phyloP scores from a whole-genome alignment of 2,797 vertebrate genomes.

The Helicolenus hilgendorfi region DNA sequence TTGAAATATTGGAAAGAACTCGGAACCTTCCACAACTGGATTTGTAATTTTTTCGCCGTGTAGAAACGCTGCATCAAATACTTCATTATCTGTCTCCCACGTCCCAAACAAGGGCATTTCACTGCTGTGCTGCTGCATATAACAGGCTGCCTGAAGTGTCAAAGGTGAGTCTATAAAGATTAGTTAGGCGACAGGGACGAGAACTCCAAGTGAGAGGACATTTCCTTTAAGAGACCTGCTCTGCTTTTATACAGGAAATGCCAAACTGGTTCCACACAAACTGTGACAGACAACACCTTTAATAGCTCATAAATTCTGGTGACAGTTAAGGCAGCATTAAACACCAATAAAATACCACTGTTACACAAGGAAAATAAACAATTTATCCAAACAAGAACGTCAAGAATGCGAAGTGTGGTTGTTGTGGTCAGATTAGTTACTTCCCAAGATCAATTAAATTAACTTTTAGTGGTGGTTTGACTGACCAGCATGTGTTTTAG shows the following conservation, averaged over 20 bases:
- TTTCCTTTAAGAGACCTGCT: slow-evolving; percentile 81
- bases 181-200: slow-evolving; percentile 80
- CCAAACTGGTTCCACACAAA: slow-evolving; percentile 86
- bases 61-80: slow-evolving; percentile 7
- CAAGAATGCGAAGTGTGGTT: slow-evolving; percentile 32
- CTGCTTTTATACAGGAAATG: slow-evolving; percentile 89
- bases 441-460: slow-evolving; percentile 24
- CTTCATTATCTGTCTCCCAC: slow-evolving; percentile 55
- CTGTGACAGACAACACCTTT: slow-evolving; percentile 84
- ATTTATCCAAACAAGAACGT: slow-evolving; percentile 41
- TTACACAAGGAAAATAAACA: slow-evolving; percentile 40
- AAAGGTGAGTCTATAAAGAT: slow-evolving; percentile 87
- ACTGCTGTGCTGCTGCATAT: slow-evolving; percentile 41
- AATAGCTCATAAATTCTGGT: slow-evolving; percentile 81
- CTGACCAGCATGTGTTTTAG: slow-evolving; percentile 27
- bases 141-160: slow-evolving; percentile 72
- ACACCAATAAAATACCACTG: slow-evolving; percentile 56
- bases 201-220: slow-evolving; percentile 75
- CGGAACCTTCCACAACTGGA: slow-evolving; percentile 15
- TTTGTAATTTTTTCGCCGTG: slow-evolving; percentile 16
- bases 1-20: slow-evolving; percentile 60
- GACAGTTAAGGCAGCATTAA: slow-evolving; percentile 69
- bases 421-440: background rate
- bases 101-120: slow-evolving; percentile 68
- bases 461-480: slow-evolving; percentile 31